Conservation (phyloP, 2,888 invertebrate genomes). For the Luperina testacea region DNA sequence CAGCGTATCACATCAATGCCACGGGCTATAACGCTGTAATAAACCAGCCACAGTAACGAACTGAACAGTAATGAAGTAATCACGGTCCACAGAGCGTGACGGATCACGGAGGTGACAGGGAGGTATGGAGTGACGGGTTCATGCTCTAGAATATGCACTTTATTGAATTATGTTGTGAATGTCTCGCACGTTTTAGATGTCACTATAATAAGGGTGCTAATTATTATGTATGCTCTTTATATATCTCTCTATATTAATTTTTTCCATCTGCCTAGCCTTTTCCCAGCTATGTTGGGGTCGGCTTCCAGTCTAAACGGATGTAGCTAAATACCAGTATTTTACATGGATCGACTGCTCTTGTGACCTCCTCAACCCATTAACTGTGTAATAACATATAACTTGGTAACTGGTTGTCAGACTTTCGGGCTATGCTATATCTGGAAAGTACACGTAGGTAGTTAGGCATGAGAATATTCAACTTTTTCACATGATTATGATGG, state of each 20-base stretch:
- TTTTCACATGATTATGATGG: not conserved
- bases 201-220: not conserved
- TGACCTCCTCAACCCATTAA: not conserved
- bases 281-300: not conserved
- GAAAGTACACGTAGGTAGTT: not conserved
- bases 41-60: slow-evolving; percentile 16
- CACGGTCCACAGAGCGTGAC: slow-evolving; percentile 21
- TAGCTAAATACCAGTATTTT: not conserved
- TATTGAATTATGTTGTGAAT: slow-evolving; percentile 10
- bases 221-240: not conserved
- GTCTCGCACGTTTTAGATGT: slow-evolving; percentile 3
- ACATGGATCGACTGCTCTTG: not conserved
- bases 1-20: slow-evolving; percentile 39
- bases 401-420: not conserved
- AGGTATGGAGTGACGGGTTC: slow-evolving; percentile 15
- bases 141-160: not conserved
- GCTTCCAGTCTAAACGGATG: not conserved
- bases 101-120: slow-evolving; percentile 8
- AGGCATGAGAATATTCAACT: not conserved
- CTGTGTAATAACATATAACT: not conserved
- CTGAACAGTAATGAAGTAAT: slow-evolving; percentile 31
- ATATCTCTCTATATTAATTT: too few relatives aligned
- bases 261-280: not conserved
- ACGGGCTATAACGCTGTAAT: slow-evolving; percentile 27
- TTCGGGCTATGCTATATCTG: too few relatives aligned